A percentile compares a stretch with the other conserved stretches of the same genome.
These are phyloP conservation scores for Venusia cambrica DNA, from an alignment of 2,888 invertebrate genomes.

Conservation along the genomic window DNA sequence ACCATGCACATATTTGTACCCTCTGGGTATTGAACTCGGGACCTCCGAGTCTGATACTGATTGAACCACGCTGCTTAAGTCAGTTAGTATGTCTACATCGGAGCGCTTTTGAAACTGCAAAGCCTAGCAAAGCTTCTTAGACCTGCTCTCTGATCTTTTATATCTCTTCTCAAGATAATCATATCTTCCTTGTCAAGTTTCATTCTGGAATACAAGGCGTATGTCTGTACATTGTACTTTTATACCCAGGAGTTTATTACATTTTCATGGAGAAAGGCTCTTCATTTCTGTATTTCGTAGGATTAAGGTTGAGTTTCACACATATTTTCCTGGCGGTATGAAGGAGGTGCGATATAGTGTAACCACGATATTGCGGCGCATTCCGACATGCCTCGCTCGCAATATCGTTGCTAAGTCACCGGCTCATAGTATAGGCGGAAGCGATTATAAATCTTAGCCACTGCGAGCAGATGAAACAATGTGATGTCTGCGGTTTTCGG, in stretches of 20 bases:
- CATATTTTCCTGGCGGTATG: slow-evolving; percentile 2
- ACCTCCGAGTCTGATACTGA: too few species aligned
- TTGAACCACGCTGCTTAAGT: too few species aligned
- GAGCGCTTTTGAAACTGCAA: too few species aligned
- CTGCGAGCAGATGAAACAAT: too few species aligned
- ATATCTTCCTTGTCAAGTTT: slow-evolving; percentile 27
- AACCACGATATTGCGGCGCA: slow-evolving; percentile 31
- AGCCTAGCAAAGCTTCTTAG: too few species aligned
- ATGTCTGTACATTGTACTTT: slow-evolving; percentile 2
- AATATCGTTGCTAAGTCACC: slow-evolving; percentile 24
- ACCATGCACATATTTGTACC: too few species aligned
- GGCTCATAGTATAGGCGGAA: slow-evolving; percentile 6
- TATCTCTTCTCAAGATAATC: too few species aligned
- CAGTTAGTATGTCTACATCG: too few species aligned
- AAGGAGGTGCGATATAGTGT: slow-evolving; percentile 28
- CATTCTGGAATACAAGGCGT: not conserved
- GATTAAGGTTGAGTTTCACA: slow-evolving; percentile 1
- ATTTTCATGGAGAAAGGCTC: slow-evolving; percentile 2
- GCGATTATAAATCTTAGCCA: too few species aligned
- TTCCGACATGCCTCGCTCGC: slow-evolving; percentile 28
- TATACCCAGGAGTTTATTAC: slow-evolving; percentile 8
- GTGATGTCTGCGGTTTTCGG: too few species aligned
- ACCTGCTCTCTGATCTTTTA: too few species aligned
- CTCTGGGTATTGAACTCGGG: too few species aligned
- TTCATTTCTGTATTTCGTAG: not conserved